Evolutionary conservation across 2,113 vertebrate species (phyloP).

Genomic region (Ancistrus triradiatus): DNA sequence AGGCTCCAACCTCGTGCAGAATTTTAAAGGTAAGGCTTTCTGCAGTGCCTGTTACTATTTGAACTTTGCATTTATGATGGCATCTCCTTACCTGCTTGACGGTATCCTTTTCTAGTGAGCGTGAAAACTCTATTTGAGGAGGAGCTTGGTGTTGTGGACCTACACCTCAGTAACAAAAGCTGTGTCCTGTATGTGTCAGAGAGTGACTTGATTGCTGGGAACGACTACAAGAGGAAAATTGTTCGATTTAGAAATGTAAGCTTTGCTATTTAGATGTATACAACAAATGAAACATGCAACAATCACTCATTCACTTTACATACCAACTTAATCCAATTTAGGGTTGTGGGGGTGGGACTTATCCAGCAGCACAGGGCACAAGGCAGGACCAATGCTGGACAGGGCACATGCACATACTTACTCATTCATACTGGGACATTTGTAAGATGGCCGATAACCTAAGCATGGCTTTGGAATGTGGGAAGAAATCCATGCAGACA

Average conservation of each 20-base stretch:
- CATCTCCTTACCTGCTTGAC: not conserved
- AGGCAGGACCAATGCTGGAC: too few species aligned
- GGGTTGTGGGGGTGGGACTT: too few species aligned
- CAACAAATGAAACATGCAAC: too few species aligned
- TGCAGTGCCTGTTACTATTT: too few species aligned
- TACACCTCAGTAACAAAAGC: constrained; percentile 78
- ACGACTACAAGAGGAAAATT: constrained; percentile 79
- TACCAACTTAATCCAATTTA: too few species aligned
- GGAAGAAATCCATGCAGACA: too few species aligned
- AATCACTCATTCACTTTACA: too few species aligned
- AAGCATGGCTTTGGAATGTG: too few species aligned
- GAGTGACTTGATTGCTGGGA: constrained; percentile 81
- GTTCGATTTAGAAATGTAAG: constrained; percentile 87
- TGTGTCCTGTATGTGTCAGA: constrained; percentile 87
- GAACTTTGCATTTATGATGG: not conserved
- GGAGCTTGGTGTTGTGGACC: constrained; percentile 77
- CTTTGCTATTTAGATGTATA: not conserved
- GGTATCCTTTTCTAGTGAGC: constrained; percentile 62
- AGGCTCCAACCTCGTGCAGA: constrained; percentile 70
- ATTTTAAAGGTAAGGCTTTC: constrained; percentile 72
- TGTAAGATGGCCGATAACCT: too few species aligned
- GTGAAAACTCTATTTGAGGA: constrained; percentile 78
- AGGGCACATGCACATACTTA: too few species aligned
- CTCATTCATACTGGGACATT: too few species aligned
- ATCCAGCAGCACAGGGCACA: too few species aligned